phyloP scores from a whole-genome alignment of 2,797 vertebrate genomes.

The Xyrichtys novacula region DNA sequence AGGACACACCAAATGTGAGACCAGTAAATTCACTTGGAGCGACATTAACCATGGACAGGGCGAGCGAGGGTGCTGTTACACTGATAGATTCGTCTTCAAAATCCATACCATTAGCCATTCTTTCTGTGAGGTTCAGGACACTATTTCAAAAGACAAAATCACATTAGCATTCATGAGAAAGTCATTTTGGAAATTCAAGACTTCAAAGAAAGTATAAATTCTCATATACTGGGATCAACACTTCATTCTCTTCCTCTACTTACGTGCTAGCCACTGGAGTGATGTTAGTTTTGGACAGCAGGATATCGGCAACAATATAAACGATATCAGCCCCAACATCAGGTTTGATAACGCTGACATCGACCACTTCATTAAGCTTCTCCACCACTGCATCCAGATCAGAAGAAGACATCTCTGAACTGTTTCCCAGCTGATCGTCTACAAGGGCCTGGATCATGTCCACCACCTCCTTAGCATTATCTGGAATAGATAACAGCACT shows the following conservation, averaged over 20 bases:
- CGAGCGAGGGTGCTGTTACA: conserved; percentile 79
- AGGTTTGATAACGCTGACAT: conserved; percentile 68
- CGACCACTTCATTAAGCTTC: conserved; percentile 84
- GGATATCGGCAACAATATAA: conserved; percentile 80
- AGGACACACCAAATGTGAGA: conserved; percentile 86
- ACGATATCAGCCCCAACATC: conserved; percentile 76
- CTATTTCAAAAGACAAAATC: conserved; percentile 73
- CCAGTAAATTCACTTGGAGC: conserved; percentile 82
- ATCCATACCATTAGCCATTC: conserved; percentile 84
- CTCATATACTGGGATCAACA: background rate
- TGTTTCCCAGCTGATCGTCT: conserved; percentile 45
- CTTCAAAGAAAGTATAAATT: no score
- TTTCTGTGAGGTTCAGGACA: conserved; percentile 85
- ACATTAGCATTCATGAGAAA: background rate
- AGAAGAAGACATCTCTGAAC: conserved; percentile 53
- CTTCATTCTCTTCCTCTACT: conserved; percentile 55
- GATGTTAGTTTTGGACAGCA: conserved; percentile 79
- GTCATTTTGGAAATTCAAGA: no score
- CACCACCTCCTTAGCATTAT: conserved; percentile 85
- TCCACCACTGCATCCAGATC: conserved; percentile 84
- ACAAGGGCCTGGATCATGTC: conserved; percentile 86
- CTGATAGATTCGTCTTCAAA: conserved; percentile 77
- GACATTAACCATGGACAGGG: conserved; percentile 82
- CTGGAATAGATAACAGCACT: conserved; percentile 64
- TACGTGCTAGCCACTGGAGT: conserved; percentile 82